Evolutionary conservation across 2,888 invertebrate genomes (phyloP).

Genomic region (Idaea aversata): DNA sequence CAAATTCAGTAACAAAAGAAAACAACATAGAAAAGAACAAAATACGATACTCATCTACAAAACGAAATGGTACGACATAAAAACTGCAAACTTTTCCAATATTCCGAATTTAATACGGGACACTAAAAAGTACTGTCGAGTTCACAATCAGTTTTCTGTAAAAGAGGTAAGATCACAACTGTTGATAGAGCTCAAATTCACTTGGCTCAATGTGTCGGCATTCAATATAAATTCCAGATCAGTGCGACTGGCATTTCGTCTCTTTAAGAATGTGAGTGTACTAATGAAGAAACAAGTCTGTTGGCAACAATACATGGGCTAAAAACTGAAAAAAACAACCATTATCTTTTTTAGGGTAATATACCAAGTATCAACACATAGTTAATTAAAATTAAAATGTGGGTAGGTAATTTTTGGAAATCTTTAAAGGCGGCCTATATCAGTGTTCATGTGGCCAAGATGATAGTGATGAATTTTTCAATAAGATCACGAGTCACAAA

Average conservation of each 20-base stretch:
- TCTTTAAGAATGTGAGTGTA: not conserved
- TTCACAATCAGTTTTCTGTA: not conserved
- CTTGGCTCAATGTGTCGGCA: constrained; percentile 37
- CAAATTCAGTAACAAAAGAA: not conserved
- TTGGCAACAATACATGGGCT: constrained; percentile 9
- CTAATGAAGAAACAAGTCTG: constrained; percentile 3
- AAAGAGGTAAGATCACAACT: constrained; percentile 6
- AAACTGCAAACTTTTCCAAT: not conserved
- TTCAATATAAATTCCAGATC: constrained; percentile 48
- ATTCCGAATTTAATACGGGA: not conserved
- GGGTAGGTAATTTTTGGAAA: too few species aligned
- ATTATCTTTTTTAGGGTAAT: too few species aligned
- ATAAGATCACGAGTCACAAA: too few species aligned
- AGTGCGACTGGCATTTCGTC: constrained; percentile 32
- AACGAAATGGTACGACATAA: not conserved
- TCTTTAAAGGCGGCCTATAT: too few species aligned
- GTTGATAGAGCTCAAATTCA: constrained; percentile 8
- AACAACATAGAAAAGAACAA: not conserved
- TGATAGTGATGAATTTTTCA: too few species aligned
- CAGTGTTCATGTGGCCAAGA: too few species aligned
- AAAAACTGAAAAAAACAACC: not conserved
- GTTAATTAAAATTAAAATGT: too few species aligned
- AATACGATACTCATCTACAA: not conserved
- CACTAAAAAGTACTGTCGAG: not conserved
- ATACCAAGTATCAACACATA: too few species aligned